Percentiles rank a stretch among this genome's conserved stretches.
Conservation (phyloP, 2,888 invertebrate species). For the Cerastoderma edule region DNA sequence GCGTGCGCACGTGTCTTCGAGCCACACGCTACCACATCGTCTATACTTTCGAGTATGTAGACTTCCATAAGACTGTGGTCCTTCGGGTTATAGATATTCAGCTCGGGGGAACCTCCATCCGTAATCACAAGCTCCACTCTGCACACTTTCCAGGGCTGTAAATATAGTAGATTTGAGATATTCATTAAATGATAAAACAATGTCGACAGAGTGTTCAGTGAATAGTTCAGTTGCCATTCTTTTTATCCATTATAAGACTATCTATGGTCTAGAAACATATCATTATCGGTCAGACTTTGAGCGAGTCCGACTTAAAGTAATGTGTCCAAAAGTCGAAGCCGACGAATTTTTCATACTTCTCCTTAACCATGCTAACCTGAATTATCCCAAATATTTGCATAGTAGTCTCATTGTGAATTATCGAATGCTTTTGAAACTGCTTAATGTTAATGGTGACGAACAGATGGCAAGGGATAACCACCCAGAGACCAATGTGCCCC, state of each 20-base stretch:
- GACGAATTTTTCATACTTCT: no score
- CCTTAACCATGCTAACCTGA: no score
- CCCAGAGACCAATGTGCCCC: no score
- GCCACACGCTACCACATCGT: slow-evolving; percentile 63
- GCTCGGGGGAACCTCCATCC: slow-evolving; percentile 21
- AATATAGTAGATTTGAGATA: slow-evolving; percentile 5
- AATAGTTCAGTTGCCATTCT: background rate
- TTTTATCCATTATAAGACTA: background rate
- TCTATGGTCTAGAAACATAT: no score
- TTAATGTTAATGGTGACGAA: no score
- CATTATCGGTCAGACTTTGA: no score
- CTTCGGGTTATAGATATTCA: slow-evolving; percentile 26
- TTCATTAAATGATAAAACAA: background rate
- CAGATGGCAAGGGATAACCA: no score
- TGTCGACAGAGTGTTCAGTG: background rate
- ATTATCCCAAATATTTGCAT: no score
- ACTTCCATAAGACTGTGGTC: slow-evolving; percentile 21
- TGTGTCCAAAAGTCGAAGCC: no score
- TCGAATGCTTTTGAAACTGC: no score
- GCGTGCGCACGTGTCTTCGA: slow-evolving; percentile 75
- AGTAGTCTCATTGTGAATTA: no score
- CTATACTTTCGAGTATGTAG: slow-evolving; percentile 69
- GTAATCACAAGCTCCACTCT: slow-evolving; percentile 69
- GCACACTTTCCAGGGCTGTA: slow-evolving; percentile 74
- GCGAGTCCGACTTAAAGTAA: no score